Evolutionary conservation across 30 jellyfish, hydroid and myxozoan genomes (phyloP).

Genomic region (Nemopilema nomurai): DNA sequence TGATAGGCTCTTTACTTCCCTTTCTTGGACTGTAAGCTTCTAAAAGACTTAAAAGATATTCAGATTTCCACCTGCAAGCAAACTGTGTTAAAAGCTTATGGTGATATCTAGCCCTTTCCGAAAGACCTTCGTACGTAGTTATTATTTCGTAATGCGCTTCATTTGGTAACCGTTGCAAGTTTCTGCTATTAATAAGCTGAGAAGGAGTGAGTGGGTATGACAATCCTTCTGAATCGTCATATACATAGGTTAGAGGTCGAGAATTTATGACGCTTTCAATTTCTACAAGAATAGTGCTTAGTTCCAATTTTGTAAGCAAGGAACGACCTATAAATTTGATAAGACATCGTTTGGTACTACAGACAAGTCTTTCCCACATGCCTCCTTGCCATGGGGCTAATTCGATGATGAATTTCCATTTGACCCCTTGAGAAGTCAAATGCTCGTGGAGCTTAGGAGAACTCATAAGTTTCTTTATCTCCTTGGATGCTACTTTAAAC

Average conservation of each 20-base stretch:
- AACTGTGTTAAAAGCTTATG: constrained; percentile 1
- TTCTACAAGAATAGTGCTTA: constrained; percentile 21
- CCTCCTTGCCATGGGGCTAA: constrained; percentile 59
- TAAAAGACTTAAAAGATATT: constrained; percentile 23
- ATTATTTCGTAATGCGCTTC: constrained; percentile 37
- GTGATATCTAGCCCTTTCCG: constrained; percentile 42
- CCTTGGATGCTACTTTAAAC: constrained; percentile 25
- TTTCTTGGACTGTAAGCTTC: constrained; percentile 39
- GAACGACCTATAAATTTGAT: constrained; percentile 22
- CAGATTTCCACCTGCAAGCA: constrained; percentile 34
- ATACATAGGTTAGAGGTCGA: constrained; percentile 43
- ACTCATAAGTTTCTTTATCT: constrained; percentile 15
- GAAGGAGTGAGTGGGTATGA: constrained; percentile 60
- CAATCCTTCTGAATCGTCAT: constrained; percentile 34
- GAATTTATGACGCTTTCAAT: constrained; percentile 22
- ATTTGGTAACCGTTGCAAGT: constrained; percentile 16
- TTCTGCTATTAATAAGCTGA: constrained; percentile 48
- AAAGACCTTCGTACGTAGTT: constrained; percentile 27
- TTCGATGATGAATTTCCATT: constrained; percentile 32
- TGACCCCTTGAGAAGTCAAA: constrained; percentile 12
- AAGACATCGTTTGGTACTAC: constrained; percentile 38
- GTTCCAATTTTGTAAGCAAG: constrained; percentile 7
- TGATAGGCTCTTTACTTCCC: background rate
- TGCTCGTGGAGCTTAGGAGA: constrained; percentile 5
- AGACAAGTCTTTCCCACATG: constrained; percentile 44